Evolutionary conservation across 2,888 invertebrate species (phyloP).

Genomic region (Callimorpha dominula): DNA sequence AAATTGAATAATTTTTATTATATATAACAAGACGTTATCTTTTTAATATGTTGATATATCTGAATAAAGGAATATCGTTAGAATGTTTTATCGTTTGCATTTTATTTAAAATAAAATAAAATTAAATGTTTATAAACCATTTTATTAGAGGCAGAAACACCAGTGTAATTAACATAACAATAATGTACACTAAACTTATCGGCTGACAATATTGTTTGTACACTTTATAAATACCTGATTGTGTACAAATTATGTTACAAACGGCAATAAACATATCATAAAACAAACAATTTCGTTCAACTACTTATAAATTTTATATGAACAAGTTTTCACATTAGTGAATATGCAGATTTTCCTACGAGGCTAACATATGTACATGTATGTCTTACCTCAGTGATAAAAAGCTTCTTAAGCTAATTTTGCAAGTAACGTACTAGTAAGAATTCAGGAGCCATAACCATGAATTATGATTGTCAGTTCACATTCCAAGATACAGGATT

Average conservation of each 20-base stretch:
- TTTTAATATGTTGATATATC: background rate
- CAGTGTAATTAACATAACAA: constrained; percentile 71
- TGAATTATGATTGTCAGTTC: constrained; percentile 16
- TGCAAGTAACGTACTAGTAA: constrained; percentile 30
- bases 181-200: constrained; percentile 60
- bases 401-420: constrained; percentile 53
- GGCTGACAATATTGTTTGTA: constrained; percentile 57
- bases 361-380: constrained; percentile 20
- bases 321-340: constrained; percentile 24
- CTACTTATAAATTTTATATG: constrained; percentile 50
- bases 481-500: constrained; percentile 1
- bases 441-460: constrained; percentile 24
- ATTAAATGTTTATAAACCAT: constrained; percentile 66
- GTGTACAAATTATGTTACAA: constrained; percentile 43
- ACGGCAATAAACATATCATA: constrained; percentile 58
- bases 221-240: constrained; percentile 48
- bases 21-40: background rate
- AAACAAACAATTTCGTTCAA: constrained; percentile 52
- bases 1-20: background rate
- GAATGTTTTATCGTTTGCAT: background rate
- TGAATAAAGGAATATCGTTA: background rate
- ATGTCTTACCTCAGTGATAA: constrained; percentile 43
- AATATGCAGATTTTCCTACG: constrained; percentile 29
- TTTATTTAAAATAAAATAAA: background rate
- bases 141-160: constrained; percentile 79